phyloP scores from a whole-genome alignment of 2,888 invertebrate genomes.

The Tiphia femorata region DNA sequence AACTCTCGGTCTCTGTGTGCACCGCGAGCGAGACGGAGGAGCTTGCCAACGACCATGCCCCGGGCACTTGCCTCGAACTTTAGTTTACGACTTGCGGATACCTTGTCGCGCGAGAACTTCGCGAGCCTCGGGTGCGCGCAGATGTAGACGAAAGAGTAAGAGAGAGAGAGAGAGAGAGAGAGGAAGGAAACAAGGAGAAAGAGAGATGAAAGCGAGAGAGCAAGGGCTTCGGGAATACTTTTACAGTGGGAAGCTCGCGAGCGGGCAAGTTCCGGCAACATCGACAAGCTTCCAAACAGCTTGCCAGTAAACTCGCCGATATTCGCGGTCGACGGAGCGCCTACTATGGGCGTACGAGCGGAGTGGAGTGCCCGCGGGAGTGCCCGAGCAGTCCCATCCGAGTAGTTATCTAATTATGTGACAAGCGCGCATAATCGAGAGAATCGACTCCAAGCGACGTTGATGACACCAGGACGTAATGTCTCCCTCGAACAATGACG shows the following conservation, averaged over 20 bases:
- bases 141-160: not conserved
- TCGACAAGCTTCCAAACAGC: constrained; percentile 4
- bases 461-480: no score
- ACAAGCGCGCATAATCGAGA: no score
- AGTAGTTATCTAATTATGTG: not conserved
- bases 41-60: constrained; percentile 15
- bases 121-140: not conserved
- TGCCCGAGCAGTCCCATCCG: not conserved
- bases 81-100: constrained; percentile 32
- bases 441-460: no score
- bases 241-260: no score
- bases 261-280: constrained; percentile 3
- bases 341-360: not conserved
- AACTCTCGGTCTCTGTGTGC: no score
- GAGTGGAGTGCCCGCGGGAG: no score
- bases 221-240: not conserved
- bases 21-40: no score
- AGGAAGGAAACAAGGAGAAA: not conserved
- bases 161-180: not conserved
- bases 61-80: constrained; percentile 24
- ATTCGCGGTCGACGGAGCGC: constrained; percentile 3
- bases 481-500: no score
- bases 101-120: constrained; percentile 14
- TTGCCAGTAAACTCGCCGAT: constrained; percentile 2
- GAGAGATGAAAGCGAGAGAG: not conserved